phyloP scores from a whole-genome alignment of 2,888 invertebrate genomes.

The Nowickia ferox region DNA sequence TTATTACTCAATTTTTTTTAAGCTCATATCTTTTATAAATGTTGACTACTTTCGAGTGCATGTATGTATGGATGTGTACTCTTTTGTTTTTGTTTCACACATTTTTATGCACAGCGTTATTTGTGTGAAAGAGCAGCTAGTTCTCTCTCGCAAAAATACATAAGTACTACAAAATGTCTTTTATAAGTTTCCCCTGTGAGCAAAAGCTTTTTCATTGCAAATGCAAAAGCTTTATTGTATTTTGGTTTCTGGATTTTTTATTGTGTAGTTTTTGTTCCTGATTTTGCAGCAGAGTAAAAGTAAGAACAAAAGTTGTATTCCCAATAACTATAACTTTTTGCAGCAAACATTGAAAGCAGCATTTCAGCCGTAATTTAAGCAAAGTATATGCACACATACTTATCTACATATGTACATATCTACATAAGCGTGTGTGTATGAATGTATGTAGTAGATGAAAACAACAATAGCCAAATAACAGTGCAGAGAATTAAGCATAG shows the following conservation, averaged over 20 bases:
- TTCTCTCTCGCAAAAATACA: conserved; percentile 6
- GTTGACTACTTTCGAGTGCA: neutral
- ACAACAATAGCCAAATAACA: conserved; percentile 17
- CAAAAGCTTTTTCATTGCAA: conserved; percentile 66
- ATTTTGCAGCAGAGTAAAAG: conserved; percentile 36
- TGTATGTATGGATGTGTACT: neutral
- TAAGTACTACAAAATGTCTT: neutral
- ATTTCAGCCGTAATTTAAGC: conserved; percentile 18
- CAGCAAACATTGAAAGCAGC: conserved; percentile 43
- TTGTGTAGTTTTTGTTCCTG: conserved; percentile 63
- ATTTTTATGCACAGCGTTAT: conserved; percentile 52
- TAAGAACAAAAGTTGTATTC: conserved; percentile 43
- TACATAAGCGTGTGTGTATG: no score
- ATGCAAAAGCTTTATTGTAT: conserved; percentile 68
- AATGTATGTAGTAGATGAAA: neutral
- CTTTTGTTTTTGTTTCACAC: conserved; percentile 33
- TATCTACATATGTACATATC: no score
- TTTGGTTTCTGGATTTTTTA: neutral
- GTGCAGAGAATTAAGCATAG: conserved; percentile 50
- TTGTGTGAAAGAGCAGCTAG: neutral
- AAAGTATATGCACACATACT: neutral
- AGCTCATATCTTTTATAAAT: conserved; percentile 33
- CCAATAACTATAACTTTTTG: conserved; percentile 58
- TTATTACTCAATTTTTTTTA: conserved; percentile 48
- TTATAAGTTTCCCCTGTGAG: conserved; percentile 39